Percentiles rank a stretch among this genome's conserved stretches.
Conservation (phyloP, 2,888 invertebrate genomes). For the Lithosia quadra region DNA sequence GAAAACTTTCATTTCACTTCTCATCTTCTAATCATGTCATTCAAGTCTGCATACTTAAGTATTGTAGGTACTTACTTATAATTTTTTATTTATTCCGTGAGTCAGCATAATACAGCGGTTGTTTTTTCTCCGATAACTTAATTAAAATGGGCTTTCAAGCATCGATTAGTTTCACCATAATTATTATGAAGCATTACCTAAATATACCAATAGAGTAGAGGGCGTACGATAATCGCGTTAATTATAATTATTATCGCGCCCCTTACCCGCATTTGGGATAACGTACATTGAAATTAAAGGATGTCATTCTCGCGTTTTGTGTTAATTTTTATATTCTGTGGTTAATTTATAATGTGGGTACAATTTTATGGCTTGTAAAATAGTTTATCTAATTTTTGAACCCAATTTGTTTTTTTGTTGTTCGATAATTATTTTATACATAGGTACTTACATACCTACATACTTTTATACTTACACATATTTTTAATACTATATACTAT, state of each 20-base stretch:
- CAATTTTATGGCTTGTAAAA: conserved; percentile 45
- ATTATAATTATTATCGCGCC: conserved; percentile 54
- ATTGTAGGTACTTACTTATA: conserved; percentile 24
- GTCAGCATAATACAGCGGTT: conserved; percentile 26
- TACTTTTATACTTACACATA: too few species aligned
- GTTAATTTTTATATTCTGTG: conserved; percentile 56
- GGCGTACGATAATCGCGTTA: conserved; percentile 59
- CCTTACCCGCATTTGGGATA: conserved; percentile 56
- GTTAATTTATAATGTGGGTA: conserved; percentile 54
- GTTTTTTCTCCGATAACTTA: conserved; percentile 40
- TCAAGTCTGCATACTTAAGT: neutral
- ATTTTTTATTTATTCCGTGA: conserved; percentile 32
- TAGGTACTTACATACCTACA: too few species aligned
- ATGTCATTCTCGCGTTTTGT: conserved; percentile 50
- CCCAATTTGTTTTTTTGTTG: conserved; percentile 23
- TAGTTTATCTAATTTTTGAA: conserved; percentile 44
- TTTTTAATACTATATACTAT: too few species aligned
- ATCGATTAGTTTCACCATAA: conserved; percentile 53
- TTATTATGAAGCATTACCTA: conserved; percentile 35
- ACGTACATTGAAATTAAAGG: conserved; percentile 45
- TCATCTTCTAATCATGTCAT: too few species aligned
- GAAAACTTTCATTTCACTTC: too few species aligned
- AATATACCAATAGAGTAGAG: conserved; percentile 46
- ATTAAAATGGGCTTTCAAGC: conserved; percentile 44
- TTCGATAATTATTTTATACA: neutral